Evolutionary conservation across 2,797 vertebrate species (phyloP).

Genomic region (Sebastes hubbsi): DNA sequence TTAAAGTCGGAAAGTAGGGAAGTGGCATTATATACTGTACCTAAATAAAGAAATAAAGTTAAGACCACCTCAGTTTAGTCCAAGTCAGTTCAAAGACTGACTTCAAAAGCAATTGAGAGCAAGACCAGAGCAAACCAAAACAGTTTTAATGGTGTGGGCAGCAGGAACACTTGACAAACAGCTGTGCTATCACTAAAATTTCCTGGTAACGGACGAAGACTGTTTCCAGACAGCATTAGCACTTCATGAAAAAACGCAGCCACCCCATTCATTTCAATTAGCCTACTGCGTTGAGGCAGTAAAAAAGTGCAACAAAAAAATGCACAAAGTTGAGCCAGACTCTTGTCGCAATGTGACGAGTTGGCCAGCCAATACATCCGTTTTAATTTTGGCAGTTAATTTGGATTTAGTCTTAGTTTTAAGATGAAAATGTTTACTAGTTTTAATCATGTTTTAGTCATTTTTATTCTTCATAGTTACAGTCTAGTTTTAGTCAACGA

Average conservation of each 20-base stretch:
- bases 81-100: background rate
- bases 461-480: no score
- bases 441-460: no score
- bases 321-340: background rate
- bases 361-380: background rate
- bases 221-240: background rate
- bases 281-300: background rate
- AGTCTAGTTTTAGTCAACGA: no score
- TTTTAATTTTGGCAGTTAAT: no score
- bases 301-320: background rate
- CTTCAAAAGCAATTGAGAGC: background rate
- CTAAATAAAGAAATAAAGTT: background rate
- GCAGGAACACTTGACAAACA: background rate
- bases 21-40: background rate
- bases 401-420: no score
- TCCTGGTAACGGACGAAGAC: background rate
- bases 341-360: background rate
- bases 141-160: background rate
- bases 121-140: background rate
- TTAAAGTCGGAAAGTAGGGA: conserved; percentile 73
- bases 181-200: background rate
- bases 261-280: background rate
- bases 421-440: no score
- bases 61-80: background rate
- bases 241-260: background rate